Evolutionary conservation across 1,140 invertebrate genomes (phyloP), one percentile per base, ranked within the genome.

Genomic region (Bombus fervidus): DNA sequence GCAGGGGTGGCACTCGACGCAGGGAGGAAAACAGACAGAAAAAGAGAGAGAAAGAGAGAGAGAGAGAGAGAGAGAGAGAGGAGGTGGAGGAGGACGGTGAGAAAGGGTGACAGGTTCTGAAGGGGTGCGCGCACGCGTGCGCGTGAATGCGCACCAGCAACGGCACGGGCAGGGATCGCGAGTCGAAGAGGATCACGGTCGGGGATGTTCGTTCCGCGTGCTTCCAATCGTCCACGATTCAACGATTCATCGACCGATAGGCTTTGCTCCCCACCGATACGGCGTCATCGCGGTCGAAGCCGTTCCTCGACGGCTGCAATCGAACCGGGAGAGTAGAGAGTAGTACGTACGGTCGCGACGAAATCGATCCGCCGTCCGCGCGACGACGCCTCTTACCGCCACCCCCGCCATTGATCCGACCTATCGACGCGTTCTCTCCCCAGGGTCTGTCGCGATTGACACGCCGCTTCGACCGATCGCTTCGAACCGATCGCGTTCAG

Each of bases 41-140:
- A 28, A 13, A 82, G 12, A 43, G 22, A 31, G n/a, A 8, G 9
- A 69, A 22, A 34, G 5, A 37, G 6, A 3, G 57, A 82, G 12
- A 43, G 15, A 10, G 3, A n/a, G n/a, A 2, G n/a, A 15, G n/a
- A 8, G 0, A 37, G 10, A 34, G 6, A 31, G 8, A 74, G 28
- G 25, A 12, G 53, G 81, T 13, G 25, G 18, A 68, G 18, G 12
- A 34, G 34, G 66, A 10, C 15, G 31, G 31, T n/a, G n/a, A 81
- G 72, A 66, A n/a, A 39, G 37, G 37, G 66, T 28, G 81, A 57
- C 41, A 76, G 47, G 74, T 69, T 59, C 15, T 39, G 39, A 76
- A 81, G 72, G 88, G 92, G 92, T 78, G 87, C 78, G 90, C 90
- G 89, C 88, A 89, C 87, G 89, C 87, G 87, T 86, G 84, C 87